Conservation (phyloP, 1,140 invertebrate species). For the Nebria ingens region DNA sequence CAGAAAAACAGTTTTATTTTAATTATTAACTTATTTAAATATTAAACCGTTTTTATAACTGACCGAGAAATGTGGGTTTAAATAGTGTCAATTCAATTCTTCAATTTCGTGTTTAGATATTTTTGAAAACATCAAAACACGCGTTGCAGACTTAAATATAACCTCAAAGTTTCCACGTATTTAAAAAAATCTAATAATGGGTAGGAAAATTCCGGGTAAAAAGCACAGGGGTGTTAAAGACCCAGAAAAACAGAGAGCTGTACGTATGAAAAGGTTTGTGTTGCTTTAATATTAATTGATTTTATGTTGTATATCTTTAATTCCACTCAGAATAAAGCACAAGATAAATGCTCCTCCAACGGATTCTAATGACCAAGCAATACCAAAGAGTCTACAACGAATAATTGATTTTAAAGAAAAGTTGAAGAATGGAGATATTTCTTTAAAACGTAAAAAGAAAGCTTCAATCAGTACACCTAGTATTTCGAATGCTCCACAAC, state of each 20-base stretch:
- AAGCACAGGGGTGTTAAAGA: conserved; percentile 61
- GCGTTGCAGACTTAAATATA: neutral
- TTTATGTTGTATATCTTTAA: conserved; percentile 33
- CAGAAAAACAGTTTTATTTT: too few species aligned
- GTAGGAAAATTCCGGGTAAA: conserved; percentile 60
- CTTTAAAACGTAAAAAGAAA: conserved; percentile 29
- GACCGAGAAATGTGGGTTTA: too few species aligned
- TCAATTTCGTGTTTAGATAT: too few species aligned
- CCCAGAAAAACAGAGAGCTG: conserved; percentile 49
- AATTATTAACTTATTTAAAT: too few species aligned
- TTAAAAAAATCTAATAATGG: conserved; percentile 38
- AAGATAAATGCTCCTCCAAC: conserved; percentile 57
- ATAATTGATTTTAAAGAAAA: conserved; percentile 47
- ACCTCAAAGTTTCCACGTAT: neutral
- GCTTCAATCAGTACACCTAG: conserved; percentile 15
- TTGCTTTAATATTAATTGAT: too few species aligned
- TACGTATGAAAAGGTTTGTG: conserved; percentile 47
- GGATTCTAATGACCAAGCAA: conserved; percentile 50
- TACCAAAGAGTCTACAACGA: conserved; percentile 49
- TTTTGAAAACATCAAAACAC: too few species aligned
- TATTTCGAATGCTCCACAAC: conserved; percentile 10
- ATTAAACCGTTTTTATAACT: too few species aligned
- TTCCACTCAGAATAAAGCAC: conserved; percentile 47
- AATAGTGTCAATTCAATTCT: too few species aligned
- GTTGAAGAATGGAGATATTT: conserved; percentile 30